Conservation (phyloP, 2,888 invertebrate species). For the Pachymerium ferrugineum region DNA sequence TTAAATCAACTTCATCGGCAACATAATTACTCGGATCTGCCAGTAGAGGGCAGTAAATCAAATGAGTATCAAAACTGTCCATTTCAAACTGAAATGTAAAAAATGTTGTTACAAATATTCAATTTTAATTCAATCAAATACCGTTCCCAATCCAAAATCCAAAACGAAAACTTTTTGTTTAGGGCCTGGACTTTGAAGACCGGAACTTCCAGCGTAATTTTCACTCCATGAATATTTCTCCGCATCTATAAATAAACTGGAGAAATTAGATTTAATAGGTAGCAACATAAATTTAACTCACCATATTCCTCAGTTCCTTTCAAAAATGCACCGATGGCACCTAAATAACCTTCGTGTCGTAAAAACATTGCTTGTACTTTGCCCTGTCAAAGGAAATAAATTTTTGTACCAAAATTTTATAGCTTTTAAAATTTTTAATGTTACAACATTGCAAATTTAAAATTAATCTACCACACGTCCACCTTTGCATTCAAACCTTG, state of each 20-base stretch:
- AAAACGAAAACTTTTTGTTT: conserved; percentile 41
- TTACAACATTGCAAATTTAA: neutral
- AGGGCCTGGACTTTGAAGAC: conserved; percentile 53
- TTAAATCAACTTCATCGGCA: conserved; percentile 87
- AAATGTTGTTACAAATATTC: neutral
- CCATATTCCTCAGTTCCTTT: conserved; percentile 59
- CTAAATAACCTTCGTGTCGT: conserved; percentile 64
- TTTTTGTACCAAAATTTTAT: conserved; percentile 16
- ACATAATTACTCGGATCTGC: conserved; percentile 71
- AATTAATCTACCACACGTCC: conserved; percentile 27
- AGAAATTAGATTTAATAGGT: neutral
- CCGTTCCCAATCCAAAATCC: neutral
- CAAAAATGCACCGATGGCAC: conserved; percentile 64
- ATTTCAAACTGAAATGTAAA: conserved; percentile 54
- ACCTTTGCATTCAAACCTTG: conserved; percentile 46
- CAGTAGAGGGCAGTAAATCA: conserved; percentile 67
- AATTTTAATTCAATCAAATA: neutral
- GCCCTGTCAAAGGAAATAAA: conserved; percentile 45
- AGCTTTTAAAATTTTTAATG: too few relatives aligned
- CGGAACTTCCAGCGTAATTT: conserved; percentile 62
- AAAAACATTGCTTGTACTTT: conserved; percentile 61
- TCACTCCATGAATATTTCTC: conserved; percentile 61
- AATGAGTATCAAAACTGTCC: conserved; percentile 54
- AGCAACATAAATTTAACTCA: conserved; percentile 39
- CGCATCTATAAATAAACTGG: conserved; percentile 44